phyloP scores from a whole-genome alignment of 2,888 invertebrate species.

The Tineola bisselliella region DNA sequence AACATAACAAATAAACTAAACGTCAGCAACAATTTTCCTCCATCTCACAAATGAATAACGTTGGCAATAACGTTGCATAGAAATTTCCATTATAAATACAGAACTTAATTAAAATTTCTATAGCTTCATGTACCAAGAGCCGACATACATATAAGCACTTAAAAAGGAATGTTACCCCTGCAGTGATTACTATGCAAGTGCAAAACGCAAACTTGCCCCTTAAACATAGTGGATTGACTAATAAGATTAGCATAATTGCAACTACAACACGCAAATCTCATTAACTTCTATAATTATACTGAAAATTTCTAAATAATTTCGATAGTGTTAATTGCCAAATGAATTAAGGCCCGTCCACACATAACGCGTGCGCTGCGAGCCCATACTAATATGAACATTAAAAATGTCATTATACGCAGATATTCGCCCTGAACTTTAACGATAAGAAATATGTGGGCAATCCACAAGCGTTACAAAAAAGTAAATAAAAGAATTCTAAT shows the following conservation, averaged over 20 bases:
- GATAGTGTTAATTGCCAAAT: background rate
- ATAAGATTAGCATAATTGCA: constrained; percentile 63
- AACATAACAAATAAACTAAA: too few relatives aligned
- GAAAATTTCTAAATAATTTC: background rate
- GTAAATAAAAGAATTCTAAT: too few relatives aligned
- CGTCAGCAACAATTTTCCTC: background rate
- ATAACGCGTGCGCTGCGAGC: too few relatives aligned
- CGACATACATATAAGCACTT: background rate
- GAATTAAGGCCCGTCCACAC: too few relatives aligned
- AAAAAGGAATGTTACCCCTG: constrained; percentile 2
- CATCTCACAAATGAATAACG: background rate
- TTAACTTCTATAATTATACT: constrained; percentile 31
- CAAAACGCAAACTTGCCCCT: constrained; percentile 40
- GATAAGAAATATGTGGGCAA: too few relatives aligned
- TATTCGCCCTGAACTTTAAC: too few relatives aligned
- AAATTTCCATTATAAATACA: background rate
- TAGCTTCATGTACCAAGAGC: background rate
- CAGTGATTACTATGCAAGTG: constrained; percentile 16
- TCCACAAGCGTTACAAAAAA: too few relatives aligned
- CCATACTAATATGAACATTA: too few relatives aligned
- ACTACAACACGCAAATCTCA: constrained; percentile 46
- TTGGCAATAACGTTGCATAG: background rate
- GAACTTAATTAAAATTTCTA: constrained; percentile 6
- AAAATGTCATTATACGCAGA: too few relatives aligned
- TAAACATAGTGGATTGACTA: constrained; percentile 53